A percentile compares a stretch with the other conserved stretches of the same genome.
Conservation (phyloP, 2,888 invertebrate species). For the Callyntrura guangdongensis region DNA sequence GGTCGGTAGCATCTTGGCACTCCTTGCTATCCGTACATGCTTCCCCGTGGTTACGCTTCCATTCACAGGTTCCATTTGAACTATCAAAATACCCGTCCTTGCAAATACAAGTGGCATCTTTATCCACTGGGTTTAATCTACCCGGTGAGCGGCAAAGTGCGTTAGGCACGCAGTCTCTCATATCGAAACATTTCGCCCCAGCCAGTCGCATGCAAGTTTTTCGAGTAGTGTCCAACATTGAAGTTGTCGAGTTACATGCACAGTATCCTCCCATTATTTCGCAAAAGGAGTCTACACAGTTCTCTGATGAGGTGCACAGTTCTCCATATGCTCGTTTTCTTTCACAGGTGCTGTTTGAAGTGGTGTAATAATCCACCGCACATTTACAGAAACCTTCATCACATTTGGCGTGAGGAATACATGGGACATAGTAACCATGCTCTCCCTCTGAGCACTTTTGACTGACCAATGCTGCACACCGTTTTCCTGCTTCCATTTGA, state of each 20-base stretch:
- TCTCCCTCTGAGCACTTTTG: conserved; percentile 63
- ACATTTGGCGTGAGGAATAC: conserved; percentile 55
- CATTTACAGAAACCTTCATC: conserved; percentile 56
- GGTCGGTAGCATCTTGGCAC: conserved; percentile 62
- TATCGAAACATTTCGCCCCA: conserved; percentile 46
- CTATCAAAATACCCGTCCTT: conserved; percentile 54
- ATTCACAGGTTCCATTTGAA: conserved; percentile 65
- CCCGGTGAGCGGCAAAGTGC: conserved; percentile 43
- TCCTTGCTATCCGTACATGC: conserved; percentile 29
- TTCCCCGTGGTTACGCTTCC: conserved; percentile 44
- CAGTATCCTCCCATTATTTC: conserved; percentile 55
- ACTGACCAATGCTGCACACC: conserved; percentile 39
- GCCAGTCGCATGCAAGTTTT: conserved; percentile 60
- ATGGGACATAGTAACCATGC: conserved; percentile 42
- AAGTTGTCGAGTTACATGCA: conserved; percentile 54
- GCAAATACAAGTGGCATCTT: conserved; percentile 62
- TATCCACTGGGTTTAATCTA: conserved; percentile 42
- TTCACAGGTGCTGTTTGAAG: conserved; percentile 42
- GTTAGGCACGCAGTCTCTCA: conserved; percentile 63
- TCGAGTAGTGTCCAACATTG: conserved; percentile 41
- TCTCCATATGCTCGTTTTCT: conserved; percentile 37
- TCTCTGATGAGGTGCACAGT: conserved; percentile 6
- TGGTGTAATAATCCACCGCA: conserved; percentile 45
- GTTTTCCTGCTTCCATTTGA: conserved; percentile 20
- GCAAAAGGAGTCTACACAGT: conserved; percentile 54